Conservation (phyloP, 2,888 invertebrate genomes). For the Chirona hameri region DNA sequence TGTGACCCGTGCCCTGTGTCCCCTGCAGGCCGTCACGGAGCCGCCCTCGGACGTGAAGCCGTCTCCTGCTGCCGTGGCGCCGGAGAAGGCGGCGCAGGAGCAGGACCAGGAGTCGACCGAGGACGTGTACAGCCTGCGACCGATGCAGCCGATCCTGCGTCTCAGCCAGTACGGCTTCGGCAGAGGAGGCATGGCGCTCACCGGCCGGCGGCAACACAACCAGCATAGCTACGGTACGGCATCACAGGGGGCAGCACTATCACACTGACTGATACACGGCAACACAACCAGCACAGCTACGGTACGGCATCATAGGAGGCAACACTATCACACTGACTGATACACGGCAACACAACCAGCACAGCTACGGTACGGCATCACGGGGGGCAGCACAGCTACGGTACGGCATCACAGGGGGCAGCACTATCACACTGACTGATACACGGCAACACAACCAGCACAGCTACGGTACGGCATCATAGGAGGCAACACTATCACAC, state of each 20-base stretch:
- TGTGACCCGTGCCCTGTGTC: too few species aligned
- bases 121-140: constrained; percentile 71
- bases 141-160: constrained; percentile 77
- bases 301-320: background rate
- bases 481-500: too few species aligned
- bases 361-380: background rate
- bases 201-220: background rate
- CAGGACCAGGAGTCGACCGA: constrained; percentile 60
- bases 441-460: background rate
- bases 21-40: background rate
- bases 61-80: background rate
- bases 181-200: constrained; percentile 33
- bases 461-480: background rate
- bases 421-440: too few species aligned
- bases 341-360: background rate
- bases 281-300: constrained; percentile 27
- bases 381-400: too few species aligned
- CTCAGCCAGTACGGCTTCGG: constrained; percentile 45
- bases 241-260: too few species aligned
- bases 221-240: constrained; percentile 1
- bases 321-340: too few species aligned
- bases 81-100: constrained; percentile 47
- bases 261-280: background rate
- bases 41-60: background rate
- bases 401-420: too few species aligned